Base-by-base conservation (phyloP, 2,888 invertebrate species). In the Melanargia galathea region DNA sequence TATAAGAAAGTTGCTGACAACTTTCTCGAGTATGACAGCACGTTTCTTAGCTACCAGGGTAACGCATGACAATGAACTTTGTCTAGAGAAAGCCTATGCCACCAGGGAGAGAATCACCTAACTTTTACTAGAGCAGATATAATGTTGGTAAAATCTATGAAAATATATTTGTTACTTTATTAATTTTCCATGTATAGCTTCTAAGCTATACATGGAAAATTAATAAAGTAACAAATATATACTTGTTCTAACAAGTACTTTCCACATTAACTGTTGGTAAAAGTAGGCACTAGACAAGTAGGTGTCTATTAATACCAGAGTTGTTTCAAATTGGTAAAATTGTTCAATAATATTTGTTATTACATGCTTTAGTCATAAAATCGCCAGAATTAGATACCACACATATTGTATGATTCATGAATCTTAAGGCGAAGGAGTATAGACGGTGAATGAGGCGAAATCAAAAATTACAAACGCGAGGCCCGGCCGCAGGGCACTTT, bases 401-500 rank as follows among this genome's bases (percentile, higher is more conserved):
- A 8, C 18, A 20, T 45, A 40, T 33, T 10, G 26, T 13, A 48
- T 4, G 22, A 48, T 18, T 10, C 18, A 48, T 4, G 22, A 48
- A 30, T 10, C 18, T 33, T 18, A 24, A 60, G 38, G 24, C 55
- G 51, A 61, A 51, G 24, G 54, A 48, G 40, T 66, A 52, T 62
- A 65, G 60, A 68, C 67, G 70, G 61, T 22, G 70, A 73, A 70
- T 63, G 71, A 74, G 72, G 68, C 71, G 68, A 66, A 73, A 75
- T 74, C 73, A 76, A 74, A 75, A 73, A 70, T 67, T 64, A 66
- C 64, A 49, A 64, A 43, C 54, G 58, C 46, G 58, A 65, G 62
- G 62, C 61, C 82, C 63, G 62, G 62, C 61, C 82, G 79, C 77
- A 73, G 76, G 81, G 80, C 85, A 88, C 90, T 90, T 90, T 90